Base-by-base conservation (phyloP, 1,140 invertebrate genomes). In the Homalodisca vitripennis region DNA sequence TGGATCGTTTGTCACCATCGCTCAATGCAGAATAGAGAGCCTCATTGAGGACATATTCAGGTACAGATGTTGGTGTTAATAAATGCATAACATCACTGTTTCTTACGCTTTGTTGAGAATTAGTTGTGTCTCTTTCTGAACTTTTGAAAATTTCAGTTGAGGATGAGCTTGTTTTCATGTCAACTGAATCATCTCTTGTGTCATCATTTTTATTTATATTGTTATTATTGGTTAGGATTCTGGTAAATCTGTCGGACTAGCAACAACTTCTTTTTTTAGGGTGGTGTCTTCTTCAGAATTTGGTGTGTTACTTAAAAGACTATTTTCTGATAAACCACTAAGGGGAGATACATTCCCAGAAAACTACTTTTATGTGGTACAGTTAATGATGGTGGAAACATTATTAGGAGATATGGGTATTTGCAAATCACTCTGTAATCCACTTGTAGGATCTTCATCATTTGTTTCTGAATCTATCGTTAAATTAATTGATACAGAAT, bases 21-120 rank as follows among this genome's bases (percentile, higher is more conserved):
- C 48, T 51, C 22, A 22, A 51, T 3, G 3, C n/a, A 12, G 48
- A 51, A 51, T 22, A 3, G n/a, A 51, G 48, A 51, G 48, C 48
- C 48, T 51, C 48, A n/a, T 51, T 51, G 17, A 51, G 22, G 22
- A 51, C n/a, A n/a, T 51, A 51, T 51, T 51, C 48, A 51, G 48
- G 48, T 20, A 51, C 22, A 3, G 48, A 51, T n/a, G 31, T 20
- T 34, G 63, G 63, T 65, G 63, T 46, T 3, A 32, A 65, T 10
- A 65, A 34, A 13, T 34, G 27, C 14, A 32, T 34, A n/a, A 13
- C 24, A 20, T 65, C 63, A 41, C 46, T 65, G 31, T 65, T 34
- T 3, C 14, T 51, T 12, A n/a, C 48, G 22, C 48, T 51, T 6
- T 20, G 3, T 51, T 51, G 48, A 20, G 48, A 51, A 51, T 22